Evolutionary conservation across 2,113 vertebrate species (phyloP), one percentile per base, ranked within the genome.

Genomic region (Platysteira castanea): DNA sequence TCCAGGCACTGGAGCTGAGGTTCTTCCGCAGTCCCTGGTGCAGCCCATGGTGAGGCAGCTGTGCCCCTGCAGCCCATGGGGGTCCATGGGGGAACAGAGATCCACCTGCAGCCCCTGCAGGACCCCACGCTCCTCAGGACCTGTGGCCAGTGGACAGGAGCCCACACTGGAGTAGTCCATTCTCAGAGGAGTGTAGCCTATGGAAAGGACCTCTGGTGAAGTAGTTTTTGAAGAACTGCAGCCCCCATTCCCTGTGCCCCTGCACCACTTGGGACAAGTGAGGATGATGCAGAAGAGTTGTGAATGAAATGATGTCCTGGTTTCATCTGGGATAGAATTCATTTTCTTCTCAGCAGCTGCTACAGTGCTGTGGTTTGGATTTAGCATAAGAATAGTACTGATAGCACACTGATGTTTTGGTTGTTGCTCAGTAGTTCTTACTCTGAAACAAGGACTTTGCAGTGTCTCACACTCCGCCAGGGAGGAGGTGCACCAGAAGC

Each of bases 21-120:
- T 14, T 79, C 20, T 16, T 10, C 65, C 8, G 31, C 67, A 71
- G 56, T 16, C 13, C 6, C 8, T 47, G 33, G 73, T n/a, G 19
- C 54, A 11, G 74, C 42, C 28, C n/a, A 11, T 3, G 64, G 54
- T 2, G 41, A 54, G 24, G 56, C n/a, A 70, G 64, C 23, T 54
- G 28, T n/a, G 54, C 4, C 84, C 27, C n/a, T 69, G 27, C 22
- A 69, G 54, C 39, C 14, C n/a, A 2, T 20, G 19, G 47, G 56
- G 12, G 9, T 28, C 54, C 14, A 4, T 9, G 11, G 53, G 16
- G 8, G 54, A 68, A 19, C 56, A 47, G 20, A 30, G 39, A 41
- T 30, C 28, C 41, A 1, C 23, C 54, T 69, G 23, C 28, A 60
- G 37, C 39, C 39, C 1, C 0, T 0, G 12, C 1, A 65, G 23